Percentiles rank a stretch among this genome's conserved stretches.
Conservation (phyloP, 2,888 invertebrate genomes). For the Drosophila kuntzei region DNA sequence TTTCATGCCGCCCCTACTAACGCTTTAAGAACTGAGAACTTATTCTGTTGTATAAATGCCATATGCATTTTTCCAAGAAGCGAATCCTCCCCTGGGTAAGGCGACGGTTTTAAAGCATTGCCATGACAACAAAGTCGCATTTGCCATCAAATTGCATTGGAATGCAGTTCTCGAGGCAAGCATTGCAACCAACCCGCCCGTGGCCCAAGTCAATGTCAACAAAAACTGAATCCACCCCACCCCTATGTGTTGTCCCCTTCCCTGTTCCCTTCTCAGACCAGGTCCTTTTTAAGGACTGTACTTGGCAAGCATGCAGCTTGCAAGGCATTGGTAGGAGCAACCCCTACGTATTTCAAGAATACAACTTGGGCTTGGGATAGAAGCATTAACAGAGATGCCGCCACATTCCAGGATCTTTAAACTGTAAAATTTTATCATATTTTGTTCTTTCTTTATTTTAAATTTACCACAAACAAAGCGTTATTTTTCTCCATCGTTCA, state of each 20-base stretch:
- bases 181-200: slow-evolving; percentile 45
- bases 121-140: slow-evolving; percentile 55
- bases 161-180: slow-evolving; percentile 59
- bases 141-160: slow-evolving; percentile 71
- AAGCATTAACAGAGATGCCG: slow-evolving; percentile 41
- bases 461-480: slow-evolving; percentile 84
- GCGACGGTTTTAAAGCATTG: slow-evolving; percentile 35
- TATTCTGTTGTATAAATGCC: slow-evolving; percentile 17
- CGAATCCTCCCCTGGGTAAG: slow-evolving; percentile 67
- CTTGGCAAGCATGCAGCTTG: slow-evolving; percentile 68
- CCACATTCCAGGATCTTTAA: slow-evolving; percentile 38
- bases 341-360: slow-evolving; percentile 64
- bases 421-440: too few relatives aligned
- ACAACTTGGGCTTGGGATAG: slow-evolving; percentile 53
- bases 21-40: slow-evolving; percentile 10
- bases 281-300: slow-evolving; percentile 57
- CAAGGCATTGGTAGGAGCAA: slow-evolving; percentile 63
- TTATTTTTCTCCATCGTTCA: slow-evolving; percentile 84
- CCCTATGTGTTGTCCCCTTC: slow-evolving; percentile 46
- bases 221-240: slow-evolving; percentile 48
- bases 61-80: slow-evolving; percentile 69
- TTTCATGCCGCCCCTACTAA: background rate
- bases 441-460: slow-evolving; percentile 4
- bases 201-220: slow-evolving; percentile 76
- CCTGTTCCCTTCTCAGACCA: slow-evolving; percentile 15